phyloP scores from a whole-genome alignment of 2,113 vertebrate genomes.

The Otis tarda region DNA sequence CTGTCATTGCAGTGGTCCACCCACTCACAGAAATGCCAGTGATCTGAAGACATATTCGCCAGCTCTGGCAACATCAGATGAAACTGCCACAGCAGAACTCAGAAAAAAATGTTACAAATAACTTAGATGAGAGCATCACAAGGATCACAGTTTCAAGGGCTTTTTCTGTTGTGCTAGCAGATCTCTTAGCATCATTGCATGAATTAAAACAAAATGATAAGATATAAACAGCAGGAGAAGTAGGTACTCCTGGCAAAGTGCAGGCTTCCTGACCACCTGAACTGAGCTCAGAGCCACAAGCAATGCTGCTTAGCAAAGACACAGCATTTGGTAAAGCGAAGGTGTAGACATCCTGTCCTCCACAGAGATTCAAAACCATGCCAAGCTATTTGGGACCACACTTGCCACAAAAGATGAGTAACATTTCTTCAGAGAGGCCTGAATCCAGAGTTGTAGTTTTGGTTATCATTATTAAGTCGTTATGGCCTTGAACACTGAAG shows the following conservation, averaged over 20 bases:
- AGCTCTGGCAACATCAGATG: background rate
- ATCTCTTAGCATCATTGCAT: background rate
- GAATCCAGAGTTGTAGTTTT: background rate
- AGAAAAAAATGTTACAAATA: background rate
- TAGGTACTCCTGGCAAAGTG: background rate
- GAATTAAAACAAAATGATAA: background rate
- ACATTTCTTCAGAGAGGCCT: background rate
- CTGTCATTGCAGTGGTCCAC: slow-evolving; percentile 8
- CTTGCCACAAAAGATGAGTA: background rate
- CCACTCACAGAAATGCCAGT: slow-evolving; percentile 2
- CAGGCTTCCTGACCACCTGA: background rate
- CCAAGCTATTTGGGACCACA: background rate
- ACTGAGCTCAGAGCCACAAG: background rate
- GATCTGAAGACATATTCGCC: background rate
- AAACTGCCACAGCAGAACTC: background rate
- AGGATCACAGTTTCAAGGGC: background rate
- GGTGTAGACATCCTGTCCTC: background rate
- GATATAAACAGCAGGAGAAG: background rate
- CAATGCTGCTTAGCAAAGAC: background rate
- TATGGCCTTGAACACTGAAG: background rate
- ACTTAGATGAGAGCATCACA: background rate
- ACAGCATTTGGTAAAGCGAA: background rate
- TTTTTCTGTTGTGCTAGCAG: background rate
- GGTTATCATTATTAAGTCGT: background rate
- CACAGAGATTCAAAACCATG: background rate